Base-by-base conservation (phyloP, 2,888 invertebrate species). In the Heliconius aoede region DNA sequence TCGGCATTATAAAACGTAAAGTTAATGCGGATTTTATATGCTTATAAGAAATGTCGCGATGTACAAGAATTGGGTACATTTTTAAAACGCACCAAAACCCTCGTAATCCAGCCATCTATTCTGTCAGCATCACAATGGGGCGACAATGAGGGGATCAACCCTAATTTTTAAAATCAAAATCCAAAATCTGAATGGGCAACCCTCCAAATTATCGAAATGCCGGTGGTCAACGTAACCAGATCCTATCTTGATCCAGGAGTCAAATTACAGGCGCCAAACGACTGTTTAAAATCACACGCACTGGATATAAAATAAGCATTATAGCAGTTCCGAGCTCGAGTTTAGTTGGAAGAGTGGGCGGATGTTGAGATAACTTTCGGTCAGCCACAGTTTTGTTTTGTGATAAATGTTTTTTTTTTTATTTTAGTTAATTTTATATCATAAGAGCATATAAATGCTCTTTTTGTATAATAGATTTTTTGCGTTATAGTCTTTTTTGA, bases 151-250 rank as follows among this genome's bases (percentile, higher is more conserved):
- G 84, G 82, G 74, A 76, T 80, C 80, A 82, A 84, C 86, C 90
- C 90, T 85, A 84, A 84, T 85, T 87, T 77, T 83, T 84, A 88
- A 46, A 88, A 86, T 84, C 84, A 81, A 83, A 83, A 81, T 81
- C 82, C 76, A 32, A 81, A 82, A 82, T 84, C 84, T 83, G 81
- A 85, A 83, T 87, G 80, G 83, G 85, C 84, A 83, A 84, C 87
- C 87, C 89, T 89, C 82, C 81, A 86, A 85, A 85, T 81, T 84
- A 84, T 83, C 81, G 82, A 84, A 81, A 80, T 84, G 72, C 58
- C 72, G 82, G 84, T 87, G 91, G 92, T 91, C 92, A 91, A 84
- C 84, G 89, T 87, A 90, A 91, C 86, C 85, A 85, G 86, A 91
- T 87, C 90, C 88, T 85, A 79, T 74, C 77, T 78, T 67, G 74